Conservation (phyloP, 37 sponge, comb jelly and placozoan genomes). For the Hexactinellida sp. region DNA sequence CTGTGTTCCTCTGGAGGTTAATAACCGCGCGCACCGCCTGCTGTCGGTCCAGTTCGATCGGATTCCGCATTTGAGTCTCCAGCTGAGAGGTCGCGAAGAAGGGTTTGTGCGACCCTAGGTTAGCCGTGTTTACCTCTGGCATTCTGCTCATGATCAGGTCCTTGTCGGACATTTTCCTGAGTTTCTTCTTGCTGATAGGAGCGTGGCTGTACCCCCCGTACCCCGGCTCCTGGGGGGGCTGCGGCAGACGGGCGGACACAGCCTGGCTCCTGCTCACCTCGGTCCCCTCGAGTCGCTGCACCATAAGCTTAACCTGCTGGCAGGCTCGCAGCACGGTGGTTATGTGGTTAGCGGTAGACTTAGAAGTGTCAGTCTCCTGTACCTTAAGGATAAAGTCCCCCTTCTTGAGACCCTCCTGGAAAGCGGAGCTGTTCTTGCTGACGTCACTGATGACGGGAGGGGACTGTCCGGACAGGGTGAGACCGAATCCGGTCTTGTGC, state of each 20-base stretch:
- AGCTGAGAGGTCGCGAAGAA: background rate
- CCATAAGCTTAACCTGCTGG: background rate
- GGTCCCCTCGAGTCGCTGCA: background rate
- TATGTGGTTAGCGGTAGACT: constrained; percentile 6
- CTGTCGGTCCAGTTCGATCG: constrained; percentile 2
- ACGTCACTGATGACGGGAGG: background rate
- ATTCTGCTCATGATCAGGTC: background rate
- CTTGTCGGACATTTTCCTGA: background rate
- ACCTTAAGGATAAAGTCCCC: background rate
- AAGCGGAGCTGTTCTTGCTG: background rate
- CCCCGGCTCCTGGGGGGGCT: background rate
- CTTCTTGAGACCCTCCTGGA: background rate
- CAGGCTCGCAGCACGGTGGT: background rate
- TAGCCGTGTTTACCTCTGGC: background rate
- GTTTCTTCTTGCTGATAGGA: background rate
- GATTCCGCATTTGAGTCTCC: background rate
- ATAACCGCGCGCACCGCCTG: background rate
- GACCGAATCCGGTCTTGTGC: background rate
- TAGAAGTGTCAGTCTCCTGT: constrained; percentile 8
- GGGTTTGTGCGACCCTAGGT: background rate
- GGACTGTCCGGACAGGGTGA: background rate
- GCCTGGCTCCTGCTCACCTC: constrained; percentile 1
- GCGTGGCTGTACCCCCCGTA: background rate
- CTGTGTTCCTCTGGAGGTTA: background rate
- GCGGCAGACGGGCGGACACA: background rate